Conservation (phyloP, 2,797 vertebrate species). For the Falco peregrinus region DNA sequence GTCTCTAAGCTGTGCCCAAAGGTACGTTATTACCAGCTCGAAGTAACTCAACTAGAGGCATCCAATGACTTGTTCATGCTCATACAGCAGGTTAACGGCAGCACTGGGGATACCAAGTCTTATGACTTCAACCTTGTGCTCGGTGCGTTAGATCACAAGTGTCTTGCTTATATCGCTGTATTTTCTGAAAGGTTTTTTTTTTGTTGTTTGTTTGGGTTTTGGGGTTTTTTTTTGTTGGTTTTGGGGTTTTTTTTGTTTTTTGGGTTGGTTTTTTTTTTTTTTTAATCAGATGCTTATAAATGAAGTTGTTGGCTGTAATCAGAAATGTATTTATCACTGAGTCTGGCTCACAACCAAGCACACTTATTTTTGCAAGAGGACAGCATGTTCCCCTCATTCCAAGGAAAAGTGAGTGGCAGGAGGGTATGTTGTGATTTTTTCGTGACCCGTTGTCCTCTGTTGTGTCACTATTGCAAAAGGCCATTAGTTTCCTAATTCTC, state of each 20-base stretch:
- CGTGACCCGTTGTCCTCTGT: neutral
- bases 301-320: conserved; percentile 31
- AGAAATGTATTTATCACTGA: conserved; percentile 35
- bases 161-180: neutral
- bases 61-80: neutral
- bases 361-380: conserved; percentile 40
- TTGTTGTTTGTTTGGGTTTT: neutral
- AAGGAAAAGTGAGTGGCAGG: neutral
- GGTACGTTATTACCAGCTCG: neutral
- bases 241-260: neutral
- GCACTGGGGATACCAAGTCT: neutral
- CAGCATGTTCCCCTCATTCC: conserved; percentile 2
- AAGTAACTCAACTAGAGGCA: neutral
- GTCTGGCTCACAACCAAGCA: conserved; percentile 46
- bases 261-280: neutral
- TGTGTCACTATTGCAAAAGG: neutral
- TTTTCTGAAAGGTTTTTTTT: neutral
- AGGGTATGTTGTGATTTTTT: neutral
- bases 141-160: neutral
- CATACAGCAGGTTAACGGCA: neutral
- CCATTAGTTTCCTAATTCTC: neutral
- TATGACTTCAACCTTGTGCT: neutral
- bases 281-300: conserved; percentile 36
- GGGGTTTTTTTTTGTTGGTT: neutral
- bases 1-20: neutral